phyloP scores from a whole-genome alignment of 2,888 invertebrate species.

The Cheilosia impressa region DNA sequence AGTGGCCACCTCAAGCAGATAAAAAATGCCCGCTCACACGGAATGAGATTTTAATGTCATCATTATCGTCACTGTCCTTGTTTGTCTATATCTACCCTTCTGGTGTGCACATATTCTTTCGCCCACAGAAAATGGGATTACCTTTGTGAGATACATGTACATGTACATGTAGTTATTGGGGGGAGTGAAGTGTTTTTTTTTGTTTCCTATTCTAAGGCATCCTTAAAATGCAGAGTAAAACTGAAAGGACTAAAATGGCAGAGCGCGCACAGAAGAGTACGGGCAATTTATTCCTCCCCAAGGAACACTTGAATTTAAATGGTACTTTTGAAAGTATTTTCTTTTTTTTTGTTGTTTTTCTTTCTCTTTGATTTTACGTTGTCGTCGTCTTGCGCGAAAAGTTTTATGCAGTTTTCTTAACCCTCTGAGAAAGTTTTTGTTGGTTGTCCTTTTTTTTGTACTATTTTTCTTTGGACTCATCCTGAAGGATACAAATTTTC shows the following conservation, averaged over 20 bases:
- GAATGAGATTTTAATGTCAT: slow-evolving; percentile 40
- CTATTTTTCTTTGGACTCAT: slow-evolving; percentile 1
- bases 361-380: slow-evolving; percentile 30
- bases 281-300: slow-evolving; percentile 69
- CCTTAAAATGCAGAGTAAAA: slow-evolving; percentile 19
- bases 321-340: slow-evolving; percentile 57
- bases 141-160: slow-evolving; percentile 6
- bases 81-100: slow-evolving; percentile 10
- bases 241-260: slow-evolving; percentile 21
- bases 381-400: slow-evolving; percentile 33
- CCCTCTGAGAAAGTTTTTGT: slow-evolving; percentile 24
- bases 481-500: slow-evolving; percentile 45
- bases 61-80: slow-evolving; percentile 27
- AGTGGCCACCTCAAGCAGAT: neutral
- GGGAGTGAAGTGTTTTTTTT: neutral
- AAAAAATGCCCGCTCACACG: slow-evolving; percentile 24
- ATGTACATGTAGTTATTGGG: neutral
- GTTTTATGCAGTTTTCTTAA: slow-evolving; percentile 39
- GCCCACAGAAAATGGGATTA: slow-evolving; percentile 8
- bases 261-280: slow-evolving; percentile 8
- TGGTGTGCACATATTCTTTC: slow-evolving; percentile 2
- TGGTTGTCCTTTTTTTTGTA: neutral
- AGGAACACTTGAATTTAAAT: slow-evolving; percentile 66
- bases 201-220: slow-evolving; percentile 1
- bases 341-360: neutral